Evolutionary conservation across 2,888 invertebrate species (phyloP).

Genomic region (Eupithecia tripunctaria): DNA sequence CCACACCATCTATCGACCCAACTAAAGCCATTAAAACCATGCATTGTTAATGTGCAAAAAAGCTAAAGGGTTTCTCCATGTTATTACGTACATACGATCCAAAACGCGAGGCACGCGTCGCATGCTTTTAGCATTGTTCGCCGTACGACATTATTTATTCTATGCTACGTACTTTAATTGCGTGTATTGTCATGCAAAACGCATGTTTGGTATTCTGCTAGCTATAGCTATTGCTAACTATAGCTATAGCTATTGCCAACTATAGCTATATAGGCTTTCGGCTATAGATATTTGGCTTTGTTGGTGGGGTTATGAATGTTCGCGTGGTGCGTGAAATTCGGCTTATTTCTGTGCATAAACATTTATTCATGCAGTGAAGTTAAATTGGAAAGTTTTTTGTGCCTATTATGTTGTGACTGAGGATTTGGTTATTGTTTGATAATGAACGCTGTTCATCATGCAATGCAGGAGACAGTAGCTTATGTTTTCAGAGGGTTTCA

Average conservation of each 20-base stretch:
- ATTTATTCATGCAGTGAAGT: background rate
- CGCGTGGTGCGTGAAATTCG: slow-evolving; percentile 1
- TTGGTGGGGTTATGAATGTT: background rate
- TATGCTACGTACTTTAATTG: slow-evolving; percentile 25
- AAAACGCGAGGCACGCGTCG: slow-evolving; percentile 30
- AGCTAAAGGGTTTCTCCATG: slow-evolving; percentile 23
- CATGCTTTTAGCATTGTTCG: slow-evolving; percentile 36
- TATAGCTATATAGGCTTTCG: background rate
- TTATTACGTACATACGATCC: slow-evolving; percentile 15
- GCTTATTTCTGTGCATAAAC: background rate
- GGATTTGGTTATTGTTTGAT: background rate
- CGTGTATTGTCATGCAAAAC: slow-evolving; percentile 40
- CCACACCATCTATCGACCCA: background rate
- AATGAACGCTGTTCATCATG: background rate
- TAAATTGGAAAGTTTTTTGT: background rate
- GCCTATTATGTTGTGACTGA: background rate
- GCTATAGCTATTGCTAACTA: background rate
- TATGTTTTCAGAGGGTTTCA: background rate
- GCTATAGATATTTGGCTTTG: background rate
- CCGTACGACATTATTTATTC: slow-evolving; percentile 28
- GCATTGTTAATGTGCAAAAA: background rate
- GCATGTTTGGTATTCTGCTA: slow-evolving; percentile 10
- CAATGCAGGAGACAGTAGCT: background rate
- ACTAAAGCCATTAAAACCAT: background rate
- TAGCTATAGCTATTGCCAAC: background rate